Evolutionary conservation across 1,140 invertebrate species (phyloP), one percentile per base, ranked within the genome.

Genomic region (Lasaia peninsularis): DNA sequence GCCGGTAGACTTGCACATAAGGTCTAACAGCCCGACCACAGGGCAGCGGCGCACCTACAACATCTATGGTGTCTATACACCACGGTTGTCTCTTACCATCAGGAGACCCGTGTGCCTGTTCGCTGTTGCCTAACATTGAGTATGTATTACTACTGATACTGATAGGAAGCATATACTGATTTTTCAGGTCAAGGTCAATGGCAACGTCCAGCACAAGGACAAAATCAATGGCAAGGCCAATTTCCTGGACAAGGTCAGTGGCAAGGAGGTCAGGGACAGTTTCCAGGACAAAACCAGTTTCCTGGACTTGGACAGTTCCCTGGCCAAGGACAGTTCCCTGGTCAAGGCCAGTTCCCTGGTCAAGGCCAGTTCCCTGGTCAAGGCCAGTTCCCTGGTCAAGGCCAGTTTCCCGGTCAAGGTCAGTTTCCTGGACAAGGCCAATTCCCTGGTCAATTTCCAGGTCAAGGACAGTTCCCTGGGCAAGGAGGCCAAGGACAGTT

Each of bases 241-340:
- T 69, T 69, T 49, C 67, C 65, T 2, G 51, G 40, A 5, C 69
- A 71, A 52, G 56, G 52, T 49, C 60, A 60, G 8, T 37, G 50
- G n/a, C 55, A 54, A 37, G 54, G 37, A 9, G 44, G 44, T 9
- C 68, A 66, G 55, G 57, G 55, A 9, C 63, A 60, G 8, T 52
- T 66, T 49, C 67, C 65, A 5, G 54, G 52, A 2, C 68, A 65
- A 56, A 44, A 33, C 6, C 60, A 62, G 2, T 57, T 65, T 11
- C 63, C 62, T 18, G 40, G 35, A 14, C 55, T 54, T 37, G 57
- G 52, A 4, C 61, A 63, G n/a, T 51, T 55, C 24, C 63, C 71
- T 21, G 44, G 37, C 3, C 65, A 64, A 57, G 55, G 52, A 12
- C 65, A 62, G 8, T 56, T 55, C 14, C 62, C 62, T 11, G 21